Conservation (phyloP, 2,888 invertebrate species). For the Scaptomyza parva region DNA sequence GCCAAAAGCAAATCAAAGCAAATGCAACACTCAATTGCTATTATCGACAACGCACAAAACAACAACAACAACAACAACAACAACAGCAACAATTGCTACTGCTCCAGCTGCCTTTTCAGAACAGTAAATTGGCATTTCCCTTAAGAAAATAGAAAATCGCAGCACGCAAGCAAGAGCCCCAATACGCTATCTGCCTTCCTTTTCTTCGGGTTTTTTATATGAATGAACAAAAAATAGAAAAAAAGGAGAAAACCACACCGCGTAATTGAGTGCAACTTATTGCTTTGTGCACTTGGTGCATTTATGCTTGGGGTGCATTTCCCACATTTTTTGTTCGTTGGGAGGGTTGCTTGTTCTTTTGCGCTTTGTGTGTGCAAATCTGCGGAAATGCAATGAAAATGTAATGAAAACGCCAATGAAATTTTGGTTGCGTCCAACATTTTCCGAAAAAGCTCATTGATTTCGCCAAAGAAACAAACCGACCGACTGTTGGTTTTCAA, state of each 20-base stretch:
- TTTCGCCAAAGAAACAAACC: conserved; percentile 29
- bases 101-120: conserved; percentile 41
- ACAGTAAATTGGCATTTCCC: conserved; percentile 60
- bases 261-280: conserved; percentile 78
- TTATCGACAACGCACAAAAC: conserved; percentile 65
- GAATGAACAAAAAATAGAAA: no score
- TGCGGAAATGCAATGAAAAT: conserved; percentile 67
- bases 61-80: conserved; percentile 15
- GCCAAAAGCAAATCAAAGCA: conserved; percentile 73
- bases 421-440: conserved; percentile 10
- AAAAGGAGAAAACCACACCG: no score
- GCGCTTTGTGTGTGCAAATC: conserved; percentile 65
- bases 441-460: conserved; percentile 40
- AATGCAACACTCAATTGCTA: conserved; percentile 79
- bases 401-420: conserved; percentile 56
- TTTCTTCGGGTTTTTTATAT: conserved; percentile 44
- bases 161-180: conserved; percentile 8
- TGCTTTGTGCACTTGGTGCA: conserved; percentile 60
- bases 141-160: conserved; percentile 42
- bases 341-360: not conserved
- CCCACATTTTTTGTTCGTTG: not conserved
- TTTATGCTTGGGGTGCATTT: not conserved
- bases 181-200: not conserved
- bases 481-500: conserved; percentile 15
- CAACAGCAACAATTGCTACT: conserved; percentile 19